phyloP scores from a whole-genome alignment of 1,140 invertebrate genomes.

The Aporrectodea caliginosa region DNA sequence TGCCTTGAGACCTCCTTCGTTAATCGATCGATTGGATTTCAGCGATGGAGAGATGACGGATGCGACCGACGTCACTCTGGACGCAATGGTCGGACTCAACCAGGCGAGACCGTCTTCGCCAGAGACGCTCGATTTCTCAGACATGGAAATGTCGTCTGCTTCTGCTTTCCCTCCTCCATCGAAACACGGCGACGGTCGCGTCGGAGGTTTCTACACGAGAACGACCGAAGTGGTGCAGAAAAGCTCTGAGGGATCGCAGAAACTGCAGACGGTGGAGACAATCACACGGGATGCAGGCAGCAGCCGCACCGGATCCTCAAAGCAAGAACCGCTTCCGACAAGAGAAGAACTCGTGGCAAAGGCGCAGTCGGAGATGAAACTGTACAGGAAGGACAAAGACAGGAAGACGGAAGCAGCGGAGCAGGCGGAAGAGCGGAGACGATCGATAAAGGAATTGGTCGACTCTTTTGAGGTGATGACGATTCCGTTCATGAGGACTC shows the following conservation, averaged over 20 bases:
- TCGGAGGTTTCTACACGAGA: neutral
- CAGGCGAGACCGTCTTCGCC: neutral
- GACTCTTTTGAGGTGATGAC: conserved; percentile 15
- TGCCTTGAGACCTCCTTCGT: neutral
- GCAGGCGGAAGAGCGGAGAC: neutral
- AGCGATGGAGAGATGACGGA: conserved; percentile 23
- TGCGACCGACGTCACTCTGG: conserved; percentile 18
- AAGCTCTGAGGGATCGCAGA: neutral
- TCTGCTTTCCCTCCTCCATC: neutral
- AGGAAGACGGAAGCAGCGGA: neutral
- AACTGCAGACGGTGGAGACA: neutral
- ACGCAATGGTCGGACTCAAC: conserved; percentile 13
- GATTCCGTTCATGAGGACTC: neutral
- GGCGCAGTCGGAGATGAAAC: neutral
- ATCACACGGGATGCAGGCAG: neutral
- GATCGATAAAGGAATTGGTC: conserved; percentile 17
- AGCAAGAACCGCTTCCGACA: neutral
- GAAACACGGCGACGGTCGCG: neutral
- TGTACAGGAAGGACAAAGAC: neutral
- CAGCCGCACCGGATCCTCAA: neutral
- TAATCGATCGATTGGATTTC: conserved; percentile 5
- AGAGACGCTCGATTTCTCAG: conserved; percentile 5
- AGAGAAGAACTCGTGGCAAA: neutral
- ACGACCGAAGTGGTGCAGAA: neutral
- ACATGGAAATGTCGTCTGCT: neutral